Evolutionary conservation across 2,113 vertebrate species (phyloP).

Genomic region (Jaculus jaculus): DNA sequence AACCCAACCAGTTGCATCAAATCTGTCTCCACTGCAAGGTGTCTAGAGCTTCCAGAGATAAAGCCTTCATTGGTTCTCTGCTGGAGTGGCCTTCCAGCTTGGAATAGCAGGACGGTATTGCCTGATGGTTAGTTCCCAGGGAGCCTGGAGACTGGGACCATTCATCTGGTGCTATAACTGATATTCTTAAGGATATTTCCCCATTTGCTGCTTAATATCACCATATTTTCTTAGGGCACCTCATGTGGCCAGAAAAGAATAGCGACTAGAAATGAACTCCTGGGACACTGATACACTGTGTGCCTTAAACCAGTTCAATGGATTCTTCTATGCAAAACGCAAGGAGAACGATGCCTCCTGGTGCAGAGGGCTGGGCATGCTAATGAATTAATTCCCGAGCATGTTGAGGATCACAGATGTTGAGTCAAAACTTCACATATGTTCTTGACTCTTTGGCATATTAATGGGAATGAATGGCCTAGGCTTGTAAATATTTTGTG

Average conservation of each 20-base stretch:
- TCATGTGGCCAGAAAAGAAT: not conserved
- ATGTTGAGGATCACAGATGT: not conserved
- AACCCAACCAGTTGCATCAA: not conserved
- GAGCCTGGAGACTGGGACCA: not conserved
- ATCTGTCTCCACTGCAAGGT: not conserved
- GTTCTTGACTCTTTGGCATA: not conserved
- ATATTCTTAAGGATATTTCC: not conserved
- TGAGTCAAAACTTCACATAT: not conserved
- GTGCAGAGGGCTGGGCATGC: not conserved
- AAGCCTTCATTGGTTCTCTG: not conserved
- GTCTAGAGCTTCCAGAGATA: not conserved
- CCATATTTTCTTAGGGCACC: not conserved
- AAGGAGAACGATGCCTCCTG: not conserved
- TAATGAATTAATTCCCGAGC: slow-evolving; percentile 17
- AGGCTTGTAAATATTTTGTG: slow-evolving; percentile 5
- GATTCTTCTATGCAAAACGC: not conserved
- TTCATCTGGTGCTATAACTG: not conserved
- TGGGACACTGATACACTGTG: too few species aligned
- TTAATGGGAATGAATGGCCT: not conserved
- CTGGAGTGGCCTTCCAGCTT: too few species aligned
- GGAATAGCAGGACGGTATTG: not conserved
- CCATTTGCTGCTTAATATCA: not conserved
- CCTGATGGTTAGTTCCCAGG: not conserved
- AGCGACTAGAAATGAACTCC: slow-evolving; percentile 34
- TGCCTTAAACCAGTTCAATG: not conserved